A percentile compares a stretch with the other conserved stretches of the same genome.
These are phyloP conservation scores for Zaprionus lineosus DNA, from an alignment of 2,888 invertebrate species.

Conservation along the genomic window DNA sequence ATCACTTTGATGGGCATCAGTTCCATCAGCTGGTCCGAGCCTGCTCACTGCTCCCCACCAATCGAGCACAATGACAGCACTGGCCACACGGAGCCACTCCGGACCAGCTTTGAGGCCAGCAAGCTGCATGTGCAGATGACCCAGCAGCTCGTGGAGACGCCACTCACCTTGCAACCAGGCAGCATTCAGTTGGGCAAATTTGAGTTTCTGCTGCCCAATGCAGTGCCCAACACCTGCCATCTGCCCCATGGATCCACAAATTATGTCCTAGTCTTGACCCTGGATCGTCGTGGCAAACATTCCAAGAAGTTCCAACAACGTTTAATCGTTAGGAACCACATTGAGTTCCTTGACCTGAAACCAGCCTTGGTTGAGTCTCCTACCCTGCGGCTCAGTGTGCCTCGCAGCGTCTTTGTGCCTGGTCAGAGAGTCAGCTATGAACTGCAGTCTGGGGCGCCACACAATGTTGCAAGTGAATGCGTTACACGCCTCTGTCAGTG, in stretches of 20 bases:
- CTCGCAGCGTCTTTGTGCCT: slow-evolving; percentile 62
- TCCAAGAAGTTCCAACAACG: slow-evolving; percentile 54
- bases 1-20: slow-evolving; percentile 53
- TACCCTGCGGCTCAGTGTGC: slow-evolving; percentile 26
- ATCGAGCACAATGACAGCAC: slow-evolving; percentile 67
- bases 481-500: slow-evolving; percentile 56
- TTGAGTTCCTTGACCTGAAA: slow-evolving; percentile 47
- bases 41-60: slow-evolving; percentile 8
- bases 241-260: slow-evolving; percentile 47
- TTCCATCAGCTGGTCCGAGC: slow-evolving; percentile 55
- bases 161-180: slow-evolving; percentile 20
- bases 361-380: slow-evolving; percentile 19
- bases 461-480: no score
- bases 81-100: slow-evolving; percentile 12
- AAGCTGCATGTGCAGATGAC: slow-evolving; percentile 40
- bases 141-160: slow-evolving; percentile 16
- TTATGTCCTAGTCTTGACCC: slow-evolving; percentile 43
- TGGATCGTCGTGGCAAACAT: slow-evolving; percentile 53
- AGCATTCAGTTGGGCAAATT: slow-evolving; percentile 30
- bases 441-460: slow-evolving; percentile 11
- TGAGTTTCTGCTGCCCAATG: slow-evolving; percentile 47
- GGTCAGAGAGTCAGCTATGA: slow-evolving; percentile 58
- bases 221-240: slow-evolving; percentile 53
- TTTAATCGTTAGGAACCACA: slow-evolving; percentile 46
- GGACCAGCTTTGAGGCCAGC: slow-evolving; percentile 29